Percentiles rank a stretch among this genome's conserved stretches.
These are phyloP conservation scores for Craseonycteris thonglongyai DNA, from an alignment of 2,113 vertebrate species.

Conservation along the genomic window DNA sequence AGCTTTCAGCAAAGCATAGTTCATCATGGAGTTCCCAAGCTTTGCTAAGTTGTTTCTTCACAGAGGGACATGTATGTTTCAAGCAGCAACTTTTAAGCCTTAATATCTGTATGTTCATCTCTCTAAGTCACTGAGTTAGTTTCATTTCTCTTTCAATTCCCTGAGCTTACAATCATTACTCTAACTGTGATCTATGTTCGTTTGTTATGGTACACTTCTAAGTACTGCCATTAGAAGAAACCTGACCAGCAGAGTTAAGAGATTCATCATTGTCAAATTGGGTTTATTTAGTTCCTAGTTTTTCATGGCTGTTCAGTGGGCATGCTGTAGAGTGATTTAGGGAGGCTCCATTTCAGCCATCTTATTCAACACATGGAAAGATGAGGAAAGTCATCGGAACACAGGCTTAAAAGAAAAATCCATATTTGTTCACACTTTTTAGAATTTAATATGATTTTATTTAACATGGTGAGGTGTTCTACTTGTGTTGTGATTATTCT, in stretches of 20 bases:
- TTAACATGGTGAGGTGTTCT: neutral
- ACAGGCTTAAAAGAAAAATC: neutral
- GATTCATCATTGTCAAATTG: slow-evolving; percentile 48
- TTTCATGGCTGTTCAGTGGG: slow-evolving; percentile 37
- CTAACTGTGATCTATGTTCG: slow-evolving; percentile 28
- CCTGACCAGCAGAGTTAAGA: slow-evolving; percentile 38
- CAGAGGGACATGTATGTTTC: slow-evolving; percentile 9
- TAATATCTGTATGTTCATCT: neutral
- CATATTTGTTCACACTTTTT: slow-evolving; percentile 16
- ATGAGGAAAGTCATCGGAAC: neutral
- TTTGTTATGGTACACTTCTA: slow-evolving; percentile 21
- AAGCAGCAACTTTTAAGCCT: slow-evolving; percentile 34
- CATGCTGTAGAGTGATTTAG: slow-evolving; percentile 37
- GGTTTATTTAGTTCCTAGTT: slow-evolving; percentile 14
- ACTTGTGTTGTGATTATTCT: slow-evolving; percentile 56
- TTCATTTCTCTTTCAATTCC: slow-evolving; percentile 44
- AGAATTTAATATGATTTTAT: neutral
- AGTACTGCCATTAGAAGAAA: slow-evolving; percentile 46
- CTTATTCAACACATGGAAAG: slow-evolving; percentile 28
- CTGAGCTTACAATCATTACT: slow-evolving; percentile 6
- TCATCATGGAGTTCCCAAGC: slow-evolving; percentile 42
- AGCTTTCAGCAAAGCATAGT: slow-evolving; percentile 55
- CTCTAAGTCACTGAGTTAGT: slow-evolving; percentile 36
- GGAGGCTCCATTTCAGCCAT: slow-evolving; percentile 8
- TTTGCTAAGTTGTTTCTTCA: neutral